Evolutionary conservation across 2,888 invertebrate genomes (phyloP).

Genomic region (Orchestes rusci): DNA sequence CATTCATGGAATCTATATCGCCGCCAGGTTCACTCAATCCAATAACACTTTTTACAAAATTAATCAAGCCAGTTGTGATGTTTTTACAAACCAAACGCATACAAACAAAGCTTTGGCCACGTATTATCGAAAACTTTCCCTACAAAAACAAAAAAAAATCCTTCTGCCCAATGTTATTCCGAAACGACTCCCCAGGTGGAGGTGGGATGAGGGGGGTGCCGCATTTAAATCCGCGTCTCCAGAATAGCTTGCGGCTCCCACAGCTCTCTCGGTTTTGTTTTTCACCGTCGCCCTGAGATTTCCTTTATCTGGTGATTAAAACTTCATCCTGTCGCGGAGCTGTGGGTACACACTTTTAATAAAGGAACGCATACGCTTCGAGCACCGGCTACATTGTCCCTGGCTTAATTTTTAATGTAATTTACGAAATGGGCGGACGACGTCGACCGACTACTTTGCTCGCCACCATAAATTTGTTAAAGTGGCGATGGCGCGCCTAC

Average conservation of each 20-base stretch:
- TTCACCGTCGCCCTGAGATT: slow-evolving; percentile 44
- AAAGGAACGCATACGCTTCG: slow-evolving; percentile 38
- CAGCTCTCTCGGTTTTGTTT: slow-evolving; percentile 35
- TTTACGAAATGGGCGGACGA: slow-evolving; percentile 36
- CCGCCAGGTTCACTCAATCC: too few relatives aligned
- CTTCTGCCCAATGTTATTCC: too few relatives aligned
- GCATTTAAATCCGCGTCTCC: slow-evolving; percentile 25
- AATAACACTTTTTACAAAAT: too few relatives aligned
- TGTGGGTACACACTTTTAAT: slow-evolving; percentile 42
- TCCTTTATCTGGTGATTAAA: slow-evolving; percentile 47
- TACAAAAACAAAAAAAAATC: too few relatives aligned
- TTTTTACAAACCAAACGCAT: too few relatives aligned
- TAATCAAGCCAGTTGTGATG: too few relatives aligned
- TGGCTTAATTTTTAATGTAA: slow-evolving; percentile 40
- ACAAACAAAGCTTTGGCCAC: too few relatives aligned
- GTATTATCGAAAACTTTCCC: too few relatives aligned
- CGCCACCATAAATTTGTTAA: slow-evolving; percentile 26
- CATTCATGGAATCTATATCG: too few relatives aligned
- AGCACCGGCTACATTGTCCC: slow-evolving; percentile 35
- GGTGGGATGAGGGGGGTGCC: slow-evolving; percentile 20
- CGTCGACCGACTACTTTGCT: slow-evolving; percentile 25
- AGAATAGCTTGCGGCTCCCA: slow-evolving; percentile 37
- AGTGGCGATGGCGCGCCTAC: slow-evolving; percentile 23
- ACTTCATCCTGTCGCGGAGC: slow-evolving; percentile 45
- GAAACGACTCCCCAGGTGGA: slow-evolving; percentile 24